phyloP scores from a whole-genome alignment of 2,888 invertebrate species.

The Lithophane socia region DNA sequence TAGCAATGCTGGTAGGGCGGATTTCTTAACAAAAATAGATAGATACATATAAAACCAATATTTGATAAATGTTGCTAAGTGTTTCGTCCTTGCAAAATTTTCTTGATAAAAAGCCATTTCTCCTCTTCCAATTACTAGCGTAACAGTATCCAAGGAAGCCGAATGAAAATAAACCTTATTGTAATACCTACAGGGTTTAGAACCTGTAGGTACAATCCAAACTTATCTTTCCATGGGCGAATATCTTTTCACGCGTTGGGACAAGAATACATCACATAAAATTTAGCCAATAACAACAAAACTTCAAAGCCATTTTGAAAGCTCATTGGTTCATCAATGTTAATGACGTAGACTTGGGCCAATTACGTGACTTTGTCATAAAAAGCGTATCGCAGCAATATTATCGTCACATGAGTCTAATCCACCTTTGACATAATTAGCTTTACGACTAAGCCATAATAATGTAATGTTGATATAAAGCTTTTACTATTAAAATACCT shows the following conservation, averaged over 20 bases:
- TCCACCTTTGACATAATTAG: conserved; percentile 60
- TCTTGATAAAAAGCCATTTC: not conserved
- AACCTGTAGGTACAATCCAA: conserved; percentile 27
- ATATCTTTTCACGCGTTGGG: not conserved
- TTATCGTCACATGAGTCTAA: conserved; percentile 36
- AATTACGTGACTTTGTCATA: conserved; percentile 8
- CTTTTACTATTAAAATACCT: conserved; percentile 44
- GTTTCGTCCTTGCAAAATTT: not conserved
- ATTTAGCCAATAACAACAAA: conserved; percentile 1
- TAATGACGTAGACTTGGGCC: conserved; percentile 15
- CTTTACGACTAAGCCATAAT: conserved; percentile 69
- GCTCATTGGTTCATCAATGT: conserved; percentile 28
- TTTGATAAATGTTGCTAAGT: conserved; percentile 25
- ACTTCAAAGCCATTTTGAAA: not conserved
- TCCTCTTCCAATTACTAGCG: not conserved
- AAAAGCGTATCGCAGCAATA: conserved; percentile 19
- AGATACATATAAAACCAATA: not conserved
- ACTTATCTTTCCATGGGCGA: not conserved
- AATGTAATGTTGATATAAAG: conserved; percentile 56
- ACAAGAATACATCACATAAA: not conserved
- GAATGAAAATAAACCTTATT: conserved; percentile 20
- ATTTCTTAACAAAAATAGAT: not conserved
- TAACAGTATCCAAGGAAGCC: not conserved
- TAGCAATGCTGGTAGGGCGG: not conserved
- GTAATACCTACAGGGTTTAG: conserved; percentile 14